A percentile compares a stretch with the other conserved stretches of the same genome.
phyloP scores from a whole-genome alignment of 1,140 invertebrate genomes.

The Zeugodacus cucurbitae region DNA sequence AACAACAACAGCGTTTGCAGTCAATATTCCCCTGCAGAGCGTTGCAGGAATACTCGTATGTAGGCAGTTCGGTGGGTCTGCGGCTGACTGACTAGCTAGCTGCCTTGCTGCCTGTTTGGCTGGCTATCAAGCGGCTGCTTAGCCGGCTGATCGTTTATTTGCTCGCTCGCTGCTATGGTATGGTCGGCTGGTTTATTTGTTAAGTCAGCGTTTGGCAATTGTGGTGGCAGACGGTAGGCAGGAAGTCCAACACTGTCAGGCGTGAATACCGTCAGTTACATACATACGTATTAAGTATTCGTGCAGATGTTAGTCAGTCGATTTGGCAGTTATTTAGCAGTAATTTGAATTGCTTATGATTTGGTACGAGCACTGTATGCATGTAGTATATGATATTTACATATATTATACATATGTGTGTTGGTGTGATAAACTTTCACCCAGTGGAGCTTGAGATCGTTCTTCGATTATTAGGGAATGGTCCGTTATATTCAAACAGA shows the following conservation, averaged over 20 bases:
- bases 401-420: background rate
- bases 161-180: too few relatives aligned
- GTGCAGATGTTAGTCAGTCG: background rate
- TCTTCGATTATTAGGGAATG: too few relatives aligned
- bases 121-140: background rate
- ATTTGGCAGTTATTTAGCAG: conserved; percentile 30
- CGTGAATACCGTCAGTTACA: background rate
- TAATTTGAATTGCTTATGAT: conserved; percentile 12
- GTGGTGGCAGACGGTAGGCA: background rate
- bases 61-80: background rate
- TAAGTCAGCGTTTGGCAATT: background rate
- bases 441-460: background rate
- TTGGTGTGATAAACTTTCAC: background rate
- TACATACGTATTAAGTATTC: background rate
- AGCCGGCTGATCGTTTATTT: conserved; percentile 22
- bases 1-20: too few relatives aligned
- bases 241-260: conserved; percentile 25
- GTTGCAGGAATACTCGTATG: background rate
- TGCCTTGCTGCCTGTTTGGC: background rate
- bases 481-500: too few relatives aligned
- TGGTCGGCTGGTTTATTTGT: background rate
- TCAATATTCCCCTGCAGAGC: background rate
- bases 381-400: background rate
- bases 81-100: background rate
- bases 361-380: background rate